Conservation (phyloP, 2,113 vertebrate species). For the Parotia lawesii region DNA sequence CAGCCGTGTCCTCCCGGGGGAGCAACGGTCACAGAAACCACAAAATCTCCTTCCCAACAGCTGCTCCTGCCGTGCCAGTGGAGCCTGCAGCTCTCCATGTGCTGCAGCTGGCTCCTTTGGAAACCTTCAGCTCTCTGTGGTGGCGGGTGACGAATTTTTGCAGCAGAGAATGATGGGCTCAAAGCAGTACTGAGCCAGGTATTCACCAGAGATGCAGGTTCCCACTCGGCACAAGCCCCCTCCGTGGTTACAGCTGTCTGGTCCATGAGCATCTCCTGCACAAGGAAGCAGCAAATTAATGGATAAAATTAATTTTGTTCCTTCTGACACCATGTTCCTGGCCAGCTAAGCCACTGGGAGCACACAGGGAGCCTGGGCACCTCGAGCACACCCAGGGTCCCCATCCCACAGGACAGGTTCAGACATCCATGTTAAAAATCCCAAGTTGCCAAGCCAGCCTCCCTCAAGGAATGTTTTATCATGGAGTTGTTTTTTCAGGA, state of each 20-base stretch:
- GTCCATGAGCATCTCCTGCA: background rate
- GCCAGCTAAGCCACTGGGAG: background rate
- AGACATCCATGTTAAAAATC: background rate
- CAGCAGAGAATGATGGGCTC: constrained; percentile 50
- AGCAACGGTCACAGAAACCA: background rate
- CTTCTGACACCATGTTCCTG: rapidly evolving
- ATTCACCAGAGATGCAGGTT: background rate
- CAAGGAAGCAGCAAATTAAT: background rate
- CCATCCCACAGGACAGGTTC: background rate
- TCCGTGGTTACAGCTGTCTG: background rate
- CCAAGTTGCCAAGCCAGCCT: background rate
- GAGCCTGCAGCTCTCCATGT: background rate
- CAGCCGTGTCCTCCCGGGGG: background rate
- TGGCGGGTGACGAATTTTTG: background rate
- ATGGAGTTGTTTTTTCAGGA: background rate
- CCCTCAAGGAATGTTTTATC: background rate
- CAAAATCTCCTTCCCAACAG: background rate
- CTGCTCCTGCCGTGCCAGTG: rapidly evolving
- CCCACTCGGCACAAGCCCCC: constrained; percentile 10
- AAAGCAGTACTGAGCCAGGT: constrained; percentile 13
- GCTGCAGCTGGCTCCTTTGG: background rate
- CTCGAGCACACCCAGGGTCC: rapidly evolving
- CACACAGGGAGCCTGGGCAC: background rate
- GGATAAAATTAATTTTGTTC: background rate
- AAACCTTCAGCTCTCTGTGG: background rate